phyloP scores from a whole-genome alignment of 1,140 invertebrate species.

The Notospermus geniculatus region DNA sequence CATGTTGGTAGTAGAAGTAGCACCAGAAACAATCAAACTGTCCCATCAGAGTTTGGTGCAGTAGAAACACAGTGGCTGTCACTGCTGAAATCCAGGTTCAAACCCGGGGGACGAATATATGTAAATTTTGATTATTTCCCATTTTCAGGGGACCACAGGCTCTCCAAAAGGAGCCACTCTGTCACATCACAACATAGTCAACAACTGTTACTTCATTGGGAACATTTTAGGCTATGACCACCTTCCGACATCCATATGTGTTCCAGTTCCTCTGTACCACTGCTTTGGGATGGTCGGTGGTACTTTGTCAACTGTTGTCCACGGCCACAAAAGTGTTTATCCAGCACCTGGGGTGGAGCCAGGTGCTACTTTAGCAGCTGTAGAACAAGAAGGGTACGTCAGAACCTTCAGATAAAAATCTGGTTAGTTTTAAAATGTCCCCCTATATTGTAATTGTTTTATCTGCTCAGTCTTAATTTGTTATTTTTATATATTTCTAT shows the following conservation, averaged over 20 bases:
- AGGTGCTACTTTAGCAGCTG: neutral
- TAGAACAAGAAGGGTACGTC: conserved; percentile 4
- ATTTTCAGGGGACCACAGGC: conserved; percentile 75
- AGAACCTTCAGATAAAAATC: no score
- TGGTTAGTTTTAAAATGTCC: no score
- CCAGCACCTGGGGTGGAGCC: conserved; percentile 2
- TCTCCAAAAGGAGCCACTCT: conserved; percentile 83
- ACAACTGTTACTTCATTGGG: conserved; percentile 75
- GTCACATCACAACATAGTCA: conserved; percentile 79
- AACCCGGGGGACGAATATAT: no score
- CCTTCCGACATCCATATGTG: conserved; percentile 62
- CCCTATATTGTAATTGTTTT: no score
- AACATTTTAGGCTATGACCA: conserved; percentile 62
- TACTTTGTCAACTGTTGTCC: conserved; percentile 61
- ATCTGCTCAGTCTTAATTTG: no score
- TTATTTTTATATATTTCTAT: no score
- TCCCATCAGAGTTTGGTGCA: no score
- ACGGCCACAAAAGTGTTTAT: conserved; percentile 25
- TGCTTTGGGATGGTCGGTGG: conserved; percentile 79
- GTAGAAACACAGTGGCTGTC: no score
- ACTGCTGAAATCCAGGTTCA: no score
- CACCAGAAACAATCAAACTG: no score
- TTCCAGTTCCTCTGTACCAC: conserved; percentile 90
- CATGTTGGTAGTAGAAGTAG: no score
- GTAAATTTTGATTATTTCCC: no score